Base-by-base conservation (phyloP, 1,140 invertebrate genomes). In the Brachionus koreanus region DNA sequence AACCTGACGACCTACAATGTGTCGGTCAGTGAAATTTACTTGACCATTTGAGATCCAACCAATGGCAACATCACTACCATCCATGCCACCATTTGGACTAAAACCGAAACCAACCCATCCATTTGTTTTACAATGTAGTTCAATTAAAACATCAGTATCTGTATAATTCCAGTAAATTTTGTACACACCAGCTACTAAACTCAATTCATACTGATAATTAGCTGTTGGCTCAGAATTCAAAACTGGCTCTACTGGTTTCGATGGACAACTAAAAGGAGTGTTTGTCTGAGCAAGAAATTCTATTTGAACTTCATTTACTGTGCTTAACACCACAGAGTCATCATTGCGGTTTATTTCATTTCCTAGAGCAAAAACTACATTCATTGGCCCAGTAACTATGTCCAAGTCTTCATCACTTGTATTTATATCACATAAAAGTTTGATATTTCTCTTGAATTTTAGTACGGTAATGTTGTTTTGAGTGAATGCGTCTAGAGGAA, bases 71-170 rank as follows among this genome's bases (percentile, higher is more conserved):
- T 95, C 94, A 0, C 93, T 92, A 10, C 91, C 91, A 84, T 90
- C 90, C 93, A 94, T 94, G 84, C 91, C 90, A 77, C 92, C 92
- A 86, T 92, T 92, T 82, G 90, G 91, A 83, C 92, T 94, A 86
- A 94, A 92, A 75, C 93, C 93, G 84, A 94, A 91, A 23, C 93
- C 93, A 82, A 94, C 91, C 87, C 93, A 94, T 84, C 93, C 93
- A 84, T 91, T 90, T 57, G 93, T 93, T 87, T 90, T 79, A 61
- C 35, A 39, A 33, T 79, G 76, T 19, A 79, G 4, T 61, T 79
- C 76, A 61, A 37, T 52, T 3, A 79, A 25, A 13, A 79, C 16
- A 39, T 79, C 61, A n/a, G 3, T 57, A 5, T 79, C 29, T 16
- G 37, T 79, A 39, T 42, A 63, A 29, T 79, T 79, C 76, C 76